Percentiles rank a stretch among this genome's conserved stretches.
These are phyloP conservation scores for Brenthis daphne DNA, from an alignment of 2,888 invertebrate species.

Conservation along the genomic window DNA sequence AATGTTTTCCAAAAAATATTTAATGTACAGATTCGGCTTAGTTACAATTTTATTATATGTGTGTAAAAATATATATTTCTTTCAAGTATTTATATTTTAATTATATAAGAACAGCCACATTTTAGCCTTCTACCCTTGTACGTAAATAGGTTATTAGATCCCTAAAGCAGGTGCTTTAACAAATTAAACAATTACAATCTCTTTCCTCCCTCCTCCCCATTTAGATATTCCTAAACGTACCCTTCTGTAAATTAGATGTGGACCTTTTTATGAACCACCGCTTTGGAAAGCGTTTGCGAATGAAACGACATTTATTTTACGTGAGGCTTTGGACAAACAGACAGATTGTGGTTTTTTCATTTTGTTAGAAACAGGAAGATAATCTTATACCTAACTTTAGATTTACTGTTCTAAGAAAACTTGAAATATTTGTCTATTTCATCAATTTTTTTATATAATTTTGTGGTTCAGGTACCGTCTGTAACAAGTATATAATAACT, in stretches of 20 bases:
- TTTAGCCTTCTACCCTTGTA: background rate
- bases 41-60: too few species aligned
- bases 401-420: too few species aligned
- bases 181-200: constrained; percentile 35
- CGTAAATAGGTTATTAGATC: constrained; percentile 26
- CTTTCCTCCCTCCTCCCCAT: constrained; percentile 41
- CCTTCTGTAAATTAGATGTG: constrained; percentile 56
- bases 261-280: constrained; percentile 55
- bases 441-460: too few species aligned
- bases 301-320: constrained; percentile 45
- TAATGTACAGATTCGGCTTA: too few species aligned
- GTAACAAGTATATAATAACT: too few species aligned
- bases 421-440: too few species aligned
- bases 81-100: background rate
- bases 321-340: constrained; percentile 33
- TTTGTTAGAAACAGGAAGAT: too few species aligned
- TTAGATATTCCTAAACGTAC: constrained; percentile 49
- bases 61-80: too few species aligned
- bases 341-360: background rate
- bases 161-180: constrained; percentile 30
- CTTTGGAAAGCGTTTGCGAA: constrained; percentile 51
- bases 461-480: too few species aligned
- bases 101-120: constrained; percentile 10
- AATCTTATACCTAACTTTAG: too few species aligned
- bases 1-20: too few species aligned